Percentiles rank a stretch among this genome's conserved stretches.
phyloP scores from a whole-genome alignment of 2,113 vertebrate species.

The Scophthalmus maximus region DNA sequence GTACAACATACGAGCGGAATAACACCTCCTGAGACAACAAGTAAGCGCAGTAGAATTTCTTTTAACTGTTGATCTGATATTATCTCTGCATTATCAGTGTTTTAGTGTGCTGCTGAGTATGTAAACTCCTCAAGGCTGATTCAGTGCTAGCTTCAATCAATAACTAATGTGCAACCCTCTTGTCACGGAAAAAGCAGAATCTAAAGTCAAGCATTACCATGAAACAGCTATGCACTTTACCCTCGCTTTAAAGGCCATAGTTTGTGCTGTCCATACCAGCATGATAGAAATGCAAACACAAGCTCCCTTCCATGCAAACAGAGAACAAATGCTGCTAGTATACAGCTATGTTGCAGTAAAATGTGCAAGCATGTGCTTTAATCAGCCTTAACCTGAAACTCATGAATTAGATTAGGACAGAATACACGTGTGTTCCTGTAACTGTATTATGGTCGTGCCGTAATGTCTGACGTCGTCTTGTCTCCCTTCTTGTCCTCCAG shows the following conservation, averaged over 20 bases:
- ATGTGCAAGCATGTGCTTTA: slow-evolving; percentile 39
- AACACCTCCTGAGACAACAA: slow-evolving; percentile 61
- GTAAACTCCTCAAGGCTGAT: slow-evolving; percentile 9
- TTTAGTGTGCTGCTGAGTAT: slow-evolving; percentile 13
- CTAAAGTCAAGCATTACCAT: slow-evolving; percentile 27
- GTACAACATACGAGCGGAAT: slow-evolving; percentile 62
- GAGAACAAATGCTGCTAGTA: slow-evolving; percentile 12
- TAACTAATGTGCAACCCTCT: slow-evolving; percentile 1
- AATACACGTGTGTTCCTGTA: slow-evolving; percentile 25
- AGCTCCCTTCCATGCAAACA: neutral
- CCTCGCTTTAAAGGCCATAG: neutral
- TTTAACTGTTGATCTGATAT: neutral
- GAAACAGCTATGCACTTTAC: slow-evolving; percentile 33
- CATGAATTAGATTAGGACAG: slow-evolving; percentile 43
- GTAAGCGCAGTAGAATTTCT: slow-evolving; percentile 58
- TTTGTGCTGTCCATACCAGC: neutral
- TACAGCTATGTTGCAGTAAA: slow-evolving; percentile 27
- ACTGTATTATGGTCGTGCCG: slow-evolving; percentile 43
- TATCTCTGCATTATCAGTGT: neutral
- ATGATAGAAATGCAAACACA: neutral
- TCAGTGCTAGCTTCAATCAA: slow-evolving; percentile 25
- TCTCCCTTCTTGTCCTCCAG: slow-evolving; percentile 65
- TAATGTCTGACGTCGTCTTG: slow-evolving; percentile 39
- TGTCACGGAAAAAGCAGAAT: slow-evolving; percentile 45
- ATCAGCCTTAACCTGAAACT: slow-evolving; percentile 45